These are phyloP conservation scores for Phrynocephalus guinanensis DNA, from an alignment of 2,797 vertebrate species.

Conservation along the genomic window DNA sequence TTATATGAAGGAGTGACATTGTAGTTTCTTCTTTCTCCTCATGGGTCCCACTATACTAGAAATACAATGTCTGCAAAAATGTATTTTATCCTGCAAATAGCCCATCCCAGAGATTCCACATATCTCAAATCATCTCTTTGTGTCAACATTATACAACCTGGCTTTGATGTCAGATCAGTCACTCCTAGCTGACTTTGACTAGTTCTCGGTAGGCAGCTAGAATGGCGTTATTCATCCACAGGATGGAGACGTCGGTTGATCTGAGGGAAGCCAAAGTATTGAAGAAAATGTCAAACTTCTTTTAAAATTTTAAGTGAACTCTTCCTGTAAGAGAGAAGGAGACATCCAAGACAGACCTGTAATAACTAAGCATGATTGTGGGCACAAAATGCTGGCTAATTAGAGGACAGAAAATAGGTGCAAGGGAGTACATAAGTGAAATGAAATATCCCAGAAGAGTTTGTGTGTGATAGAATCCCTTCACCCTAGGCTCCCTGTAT, in stretches of 20 bases:
- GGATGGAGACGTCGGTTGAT: not conserved
- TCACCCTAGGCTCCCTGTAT: not conserved
- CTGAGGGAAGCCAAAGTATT: not conserved
- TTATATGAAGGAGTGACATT: no score
- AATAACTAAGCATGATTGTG: not conserved
- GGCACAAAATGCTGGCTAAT: not conserved
- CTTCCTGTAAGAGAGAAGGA: no score
- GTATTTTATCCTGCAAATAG: no score
- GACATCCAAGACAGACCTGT: not conserved
- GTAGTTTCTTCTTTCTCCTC: no score
- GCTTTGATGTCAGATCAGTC: no score
- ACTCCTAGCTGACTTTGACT: not conserved
- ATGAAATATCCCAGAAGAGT: not conserved
- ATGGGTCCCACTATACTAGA: no score
- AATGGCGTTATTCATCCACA: not conserved
- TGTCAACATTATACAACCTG: not conserved
- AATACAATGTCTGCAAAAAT: no score
- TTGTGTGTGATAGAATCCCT: not conserved
- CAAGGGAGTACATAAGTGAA: not conserved
- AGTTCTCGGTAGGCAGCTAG: not conserved
- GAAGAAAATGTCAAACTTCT: not conserved
- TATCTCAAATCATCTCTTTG: not conserved
- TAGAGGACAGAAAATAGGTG: not conserved
- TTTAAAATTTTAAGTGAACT: no score
- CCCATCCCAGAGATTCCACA: not conserved